Percentiles rank a stretch among this genome's conserved stretches.
Conservation (phyloP, 2,797 vertebrate genomes). For the Melanotaenia boesemani region DNA sequence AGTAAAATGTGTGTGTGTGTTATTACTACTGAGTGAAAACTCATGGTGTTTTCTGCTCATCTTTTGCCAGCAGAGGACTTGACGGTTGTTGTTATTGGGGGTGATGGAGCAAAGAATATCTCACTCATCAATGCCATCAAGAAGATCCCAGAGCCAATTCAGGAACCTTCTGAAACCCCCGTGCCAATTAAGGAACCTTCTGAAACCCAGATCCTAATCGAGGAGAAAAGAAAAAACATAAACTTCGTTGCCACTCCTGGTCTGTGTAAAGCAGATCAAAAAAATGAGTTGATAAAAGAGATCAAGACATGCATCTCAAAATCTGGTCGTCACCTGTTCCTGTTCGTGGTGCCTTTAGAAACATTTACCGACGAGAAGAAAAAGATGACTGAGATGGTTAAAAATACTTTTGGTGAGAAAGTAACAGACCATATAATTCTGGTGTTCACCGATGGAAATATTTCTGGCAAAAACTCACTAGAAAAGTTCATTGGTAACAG, state of each 20-base stretch:
- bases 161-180: background rate
- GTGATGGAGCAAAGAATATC: background rate
- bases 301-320: background rate
- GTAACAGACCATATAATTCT: no score
- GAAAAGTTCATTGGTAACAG: no score
- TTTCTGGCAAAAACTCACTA: no score
- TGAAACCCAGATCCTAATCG: background rate
- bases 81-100: background rate
- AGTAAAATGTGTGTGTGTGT: no score
- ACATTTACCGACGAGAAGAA: no score
- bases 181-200: background rate
- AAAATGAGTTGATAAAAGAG: background rate
- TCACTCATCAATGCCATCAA: background rate
- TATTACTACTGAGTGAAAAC: no score
- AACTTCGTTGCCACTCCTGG: background rate
- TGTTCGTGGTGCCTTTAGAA: background rate
- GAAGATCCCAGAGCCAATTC: background rate
- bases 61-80: background rate
- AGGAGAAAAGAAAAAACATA: background rate
- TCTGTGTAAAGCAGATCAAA: background rate
- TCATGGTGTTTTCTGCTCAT: no score
- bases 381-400: no score
- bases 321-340: slow-evolving; percentile 1
- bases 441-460: no score
- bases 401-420: no score